Conservation (phyloP, 2,888 invertebrate species). For the Fragum fragum region DNA sequence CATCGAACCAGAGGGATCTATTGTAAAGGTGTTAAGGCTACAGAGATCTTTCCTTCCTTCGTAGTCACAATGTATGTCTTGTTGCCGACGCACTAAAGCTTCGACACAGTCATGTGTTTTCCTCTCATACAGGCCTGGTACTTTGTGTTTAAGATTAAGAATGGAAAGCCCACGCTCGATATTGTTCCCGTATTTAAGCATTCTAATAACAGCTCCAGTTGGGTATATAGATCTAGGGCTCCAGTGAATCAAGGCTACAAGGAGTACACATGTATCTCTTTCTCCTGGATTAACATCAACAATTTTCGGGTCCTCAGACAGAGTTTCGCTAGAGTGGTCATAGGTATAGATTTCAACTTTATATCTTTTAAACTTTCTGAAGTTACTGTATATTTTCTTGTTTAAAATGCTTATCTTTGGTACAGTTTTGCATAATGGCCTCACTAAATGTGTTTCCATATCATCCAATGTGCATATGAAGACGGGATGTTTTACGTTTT, state of each 20-base stretch:
- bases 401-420: conserved; percentile 72
- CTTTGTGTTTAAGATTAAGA: conserved; percentile 60
- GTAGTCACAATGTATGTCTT: background rate
- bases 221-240: conserved; percentile 66
- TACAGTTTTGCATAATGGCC: conserved; percentile 74
- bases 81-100: conserved; percentile 18
- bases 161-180: conserved; percentile 51
- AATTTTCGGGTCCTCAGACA: conserved; percentile 29
- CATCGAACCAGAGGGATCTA: conserved; percentile 68
- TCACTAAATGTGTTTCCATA: conserved; percentile 66
- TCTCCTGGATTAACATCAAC: conserved; percentile 59
- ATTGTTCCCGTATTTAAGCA: conserved; percentile 53
- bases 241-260: conserved; percentile 72
- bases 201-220: conserved; percentile 68
- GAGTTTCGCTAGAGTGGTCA: conserved; percentile 36
- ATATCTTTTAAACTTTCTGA: conserved; percentile 24
- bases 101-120: conserved; percentile 45
- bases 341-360: conserved; percentile 67
- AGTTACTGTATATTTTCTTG: conserved; percentile 27
- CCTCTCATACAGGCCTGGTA: conserved; percentile 57
- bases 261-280: conserved; percentile 68
- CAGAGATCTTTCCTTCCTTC: conserved; percentile 63
- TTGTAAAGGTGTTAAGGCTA: conserved; percentile 65
- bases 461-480: conserved; percentile 72
- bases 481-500: conserved; percentile 64